Evolutionary conservation across 1,140 invertebrate species (phyloP).

Genomic region (Drosophila kanapiae): DNA sequence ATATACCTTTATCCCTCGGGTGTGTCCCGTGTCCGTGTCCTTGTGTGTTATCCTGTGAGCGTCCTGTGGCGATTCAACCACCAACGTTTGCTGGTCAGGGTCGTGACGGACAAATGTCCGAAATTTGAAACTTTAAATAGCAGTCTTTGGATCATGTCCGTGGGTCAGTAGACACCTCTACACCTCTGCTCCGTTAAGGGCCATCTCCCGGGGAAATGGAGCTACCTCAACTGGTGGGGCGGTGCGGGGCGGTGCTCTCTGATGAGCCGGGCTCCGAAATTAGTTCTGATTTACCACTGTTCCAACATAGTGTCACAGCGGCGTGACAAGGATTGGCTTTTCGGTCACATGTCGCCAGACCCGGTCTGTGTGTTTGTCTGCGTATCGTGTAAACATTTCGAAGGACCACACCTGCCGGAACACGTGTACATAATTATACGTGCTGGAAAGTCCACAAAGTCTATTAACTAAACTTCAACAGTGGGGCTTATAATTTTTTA

Average conservation of each 20-base stretch:
- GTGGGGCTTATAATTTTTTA: slow-evolving; percentile 1
- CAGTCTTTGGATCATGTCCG: slow-evolving; percentile 43
- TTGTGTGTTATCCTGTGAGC: slow-evolving; percentile 30
- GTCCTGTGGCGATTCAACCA: slow-evolving; percentile 44
- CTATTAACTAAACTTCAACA: slow-evolving; percentile 21
- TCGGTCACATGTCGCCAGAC: slow-evolving; percentile 43
- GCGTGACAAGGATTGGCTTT: slow-evolving; percentile 48
- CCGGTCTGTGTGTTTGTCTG: slow-evolving; percentile 5
- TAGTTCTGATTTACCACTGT: slow-evolving; percentile 62
- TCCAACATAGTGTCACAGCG: slow-evolving; percentile 36
- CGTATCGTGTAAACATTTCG: slow-evolving; percentile 48
- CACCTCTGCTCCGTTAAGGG: slow-evolving; percentile 5
- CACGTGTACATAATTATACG: slow-evolving; percentile 48
- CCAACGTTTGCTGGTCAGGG: slow-evolving; percentile 34
- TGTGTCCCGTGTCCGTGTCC: slow-evolving; percentile 22
- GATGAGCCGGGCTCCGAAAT: slow-evolving; percentile 32
- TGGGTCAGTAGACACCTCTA: slow-evolving; percentile 15
- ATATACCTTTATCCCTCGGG: slow-evolving; percentile 29
- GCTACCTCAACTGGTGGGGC: slow-evolving; percentile 38
- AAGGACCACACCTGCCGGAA: slow-evolving; percentile 42
- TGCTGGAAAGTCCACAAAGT: slow-evolving; percentile 23
- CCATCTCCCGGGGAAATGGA: not conserved
- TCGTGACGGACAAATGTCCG: slow-evolving; percentile 78
- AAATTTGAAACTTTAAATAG: slow-evolving; percentile 80
- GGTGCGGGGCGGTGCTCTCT: slow-evolving; percentile 46